Base-by-base conservation (phyloP, 2,797 vertebrate species). In the Odontamblyopus lacepedii region DNA sequence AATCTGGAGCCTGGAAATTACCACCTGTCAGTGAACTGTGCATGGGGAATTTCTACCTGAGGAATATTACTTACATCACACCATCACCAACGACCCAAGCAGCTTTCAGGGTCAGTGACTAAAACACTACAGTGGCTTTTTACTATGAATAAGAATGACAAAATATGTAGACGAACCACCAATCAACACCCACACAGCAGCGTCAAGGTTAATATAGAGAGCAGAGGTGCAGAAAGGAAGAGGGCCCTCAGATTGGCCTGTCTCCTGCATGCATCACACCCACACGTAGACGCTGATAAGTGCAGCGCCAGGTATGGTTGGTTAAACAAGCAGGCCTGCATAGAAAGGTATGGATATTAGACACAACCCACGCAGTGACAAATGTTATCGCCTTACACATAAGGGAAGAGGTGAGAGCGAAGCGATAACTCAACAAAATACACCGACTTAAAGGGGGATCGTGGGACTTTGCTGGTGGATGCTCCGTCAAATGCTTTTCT, bases 1-100 rank as follows among this genome's bases (percentile, higher is more conserved):
- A 81, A 67, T 80, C 74, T 77, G 53, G 51, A 29, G 32, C 53
- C 64, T 19, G 63, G 65, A 80, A 83, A 76, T 76, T 38, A 77
- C 68, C 59, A 67, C 69, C 70, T 76, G 67, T 38, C 63, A 74
- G 29, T 16, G 29, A 67, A 30, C 9, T 19, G 27, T 67, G 65
- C 48, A 53, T 50, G 29, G 65, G 65, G 65, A 67, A 55, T 67
- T 30, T 53, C 27, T 53, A 53, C 50, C 27, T 48, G 27, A 53
- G 29, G 65, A 67, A 53, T 53, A 67, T 32, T 67, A 55, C 48
- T 67, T 53, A 32, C 65, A 32, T 53, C 65, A 55, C 48, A n/a
- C 65, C 18, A 30, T 67, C 18, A 55, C 27, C 50, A 32, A 2
- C n/a, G 65, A 55, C 26, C 29, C 48, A 29, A 67, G 16, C 15